These are phyloP conservation scores for Helicolenus hilgendorfi DNA, from an alignment of 2,797 vertebrate genomes.

Conservation along the genomic window DNA sequence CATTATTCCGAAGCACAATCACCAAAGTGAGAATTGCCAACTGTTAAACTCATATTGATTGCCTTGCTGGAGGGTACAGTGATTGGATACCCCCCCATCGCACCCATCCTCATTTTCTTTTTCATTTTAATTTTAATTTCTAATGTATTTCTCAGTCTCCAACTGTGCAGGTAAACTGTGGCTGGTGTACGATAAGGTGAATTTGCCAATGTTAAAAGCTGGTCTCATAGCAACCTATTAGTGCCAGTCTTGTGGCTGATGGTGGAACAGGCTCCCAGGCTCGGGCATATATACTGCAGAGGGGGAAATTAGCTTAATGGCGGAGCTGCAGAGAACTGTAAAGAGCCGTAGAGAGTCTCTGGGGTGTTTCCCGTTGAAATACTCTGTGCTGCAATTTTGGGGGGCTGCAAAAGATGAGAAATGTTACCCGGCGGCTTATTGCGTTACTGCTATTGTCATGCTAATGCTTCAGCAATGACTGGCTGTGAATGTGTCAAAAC, in stretches of 20 bases:
- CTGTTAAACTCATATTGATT: slow-evolving; percentile 85
- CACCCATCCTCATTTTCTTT: slow-evolving; percentile 53
- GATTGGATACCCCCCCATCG: slow-evolving; percentile 48
- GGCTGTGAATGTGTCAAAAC: slow-evolving; percentile 45
- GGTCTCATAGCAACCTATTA: slow-evolving; percentile 61
- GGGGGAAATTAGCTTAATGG: slow-evolving; percentile 45
- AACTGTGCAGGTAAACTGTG: slow-evolving; percentile 70
- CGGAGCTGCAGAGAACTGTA: slow-evolving; percentile 30
- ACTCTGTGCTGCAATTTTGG: slow-evolving; percentile 54
- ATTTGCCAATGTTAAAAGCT: slow-evolving; percentile 51
- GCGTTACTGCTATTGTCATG: slow-evolving; percentile 61
- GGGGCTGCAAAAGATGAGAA: slow-evolving; percentile 60
- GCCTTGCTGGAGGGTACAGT: slow-evolving; percentile 61
- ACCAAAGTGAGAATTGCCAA: slow-evolving; percentile 81
- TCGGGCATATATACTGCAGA: not conserved
- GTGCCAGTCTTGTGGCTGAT: slow-evolving; percentile 25
- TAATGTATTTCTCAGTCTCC: slow-evolving; percentile 60
- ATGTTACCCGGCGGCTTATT: slow-evolving; percentile 48
- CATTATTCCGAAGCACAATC: slow-evolving; percentile 86
- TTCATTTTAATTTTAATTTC: slow-evolving; percentile 75
- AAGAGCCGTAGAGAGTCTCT: slow-evolving; percentile 39
- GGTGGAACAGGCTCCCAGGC: slow-evolving; percentile 14
- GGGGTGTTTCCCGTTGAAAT: slow-evolving; percentile 59
- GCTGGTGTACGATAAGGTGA: slow-evolving; percentile 63
- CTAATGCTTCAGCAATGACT: slow-evolving; percentile 48